Evolutionary conservation across 2,888 invertebrate species (phyloP).

Genomic region (Drosophila paranaensis): DNA sequence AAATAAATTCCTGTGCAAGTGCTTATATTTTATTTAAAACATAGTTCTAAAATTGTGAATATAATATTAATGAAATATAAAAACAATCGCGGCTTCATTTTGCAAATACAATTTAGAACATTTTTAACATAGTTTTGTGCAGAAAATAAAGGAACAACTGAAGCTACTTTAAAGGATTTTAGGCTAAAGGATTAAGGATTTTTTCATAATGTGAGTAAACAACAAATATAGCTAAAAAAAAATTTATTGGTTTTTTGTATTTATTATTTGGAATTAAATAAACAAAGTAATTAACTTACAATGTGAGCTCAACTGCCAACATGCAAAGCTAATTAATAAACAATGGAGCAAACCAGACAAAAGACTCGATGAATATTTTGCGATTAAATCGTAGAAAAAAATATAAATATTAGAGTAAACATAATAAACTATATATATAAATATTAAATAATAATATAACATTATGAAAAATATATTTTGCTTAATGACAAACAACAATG

Average conservation of each 20-base stretch:
- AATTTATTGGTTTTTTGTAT: too few relatives aligned
- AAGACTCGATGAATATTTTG: background rate
- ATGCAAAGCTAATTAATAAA: conserved; percentile 5
- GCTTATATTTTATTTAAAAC: background rate
- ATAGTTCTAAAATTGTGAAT: conserved; percentile 7
- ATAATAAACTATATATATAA: background rate
- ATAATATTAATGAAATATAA: conserved; percentile 84
- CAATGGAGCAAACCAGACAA: background rate
- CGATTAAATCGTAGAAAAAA: background rate
- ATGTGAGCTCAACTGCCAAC: background rate
- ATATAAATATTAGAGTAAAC: too few relatives aligned
- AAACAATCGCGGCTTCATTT: conserved; percentile 84
- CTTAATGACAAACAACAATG: too few relatives aligned
- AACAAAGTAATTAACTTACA: background rate
- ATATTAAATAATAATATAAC: background rate
- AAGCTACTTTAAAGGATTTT: conserved; percentile 17
- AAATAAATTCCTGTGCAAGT: conserved; percentile 4
- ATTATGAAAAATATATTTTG: too few relatives aligned
- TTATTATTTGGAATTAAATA: background rate
- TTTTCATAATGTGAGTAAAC: conserved; percentile 31
- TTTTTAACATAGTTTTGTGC: conserved; percentile 68
- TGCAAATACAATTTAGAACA: conserved; percentile 85
- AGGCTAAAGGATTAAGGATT: conserved; percentile 13
- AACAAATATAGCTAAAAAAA: background rate
- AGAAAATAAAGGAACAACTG: background rate